Base-by-base conservation (phyloP, 2,113 vertebrate species). In the Rhinolophus ferrumequinum region DNA sequence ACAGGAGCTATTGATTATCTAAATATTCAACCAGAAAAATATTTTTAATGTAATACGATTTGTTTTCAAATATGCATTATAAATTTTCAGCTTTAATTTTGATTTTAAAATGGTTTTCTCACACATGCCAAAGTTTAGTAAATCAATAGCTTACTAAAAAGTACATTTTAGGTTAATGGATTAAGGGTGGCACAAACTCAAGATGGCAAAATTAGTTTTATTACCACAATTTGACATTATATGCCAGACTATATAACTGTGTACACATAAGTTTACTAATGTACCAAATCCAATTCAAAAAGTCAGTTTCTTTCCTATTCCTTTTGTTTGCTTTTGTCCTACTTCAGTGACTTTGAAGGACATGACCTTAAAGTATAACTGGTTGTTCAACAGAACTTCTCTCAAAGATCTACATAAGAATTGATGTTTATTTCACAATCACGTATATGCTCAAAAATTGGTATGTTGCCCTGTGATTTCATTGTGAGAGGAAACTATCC, bases 301-400 rank as follows among this genome's bases (percentile, higher is more conserved):
- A 98, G 88, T 85, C 98, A 97, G 96, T 98, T 98, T 98, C 93
- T 98, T 89, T 96, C 96, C 95, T 96, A 38, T 82, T 97, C 75
- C 80, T 94, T 97, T 67, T 97, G 95, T 96, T 97, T 97, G 89
- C 75, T 89, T 98, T 96, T 64, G 95, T 97, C 97, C 76, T 90
- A 98, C 96, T 98, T 97, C 97, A 98, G 83, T 98, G 97, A 98
- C 96, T 98, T 97, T 97, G 58, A 97, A 98, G 98, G 98, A 98
- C 96, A 90, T 0, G 97, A 98, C 97, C 97, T 98, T 97, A 97
- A 97, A 98, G 98, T 97, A 97, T 95, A 97, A 97, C 95, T 97
- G 81, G 98, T 98, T 97, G 97, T 98, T 98, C 97, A 97, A 97
- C 97, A 97, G 97, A 97, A 94, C 93, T 96, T 89, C 35, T 83